These are phyloP conservation scores for Sylvicola cinctus DNA, from an alignment of 2,888 invertebrate species.

Conservation along the genomic window DNA sequence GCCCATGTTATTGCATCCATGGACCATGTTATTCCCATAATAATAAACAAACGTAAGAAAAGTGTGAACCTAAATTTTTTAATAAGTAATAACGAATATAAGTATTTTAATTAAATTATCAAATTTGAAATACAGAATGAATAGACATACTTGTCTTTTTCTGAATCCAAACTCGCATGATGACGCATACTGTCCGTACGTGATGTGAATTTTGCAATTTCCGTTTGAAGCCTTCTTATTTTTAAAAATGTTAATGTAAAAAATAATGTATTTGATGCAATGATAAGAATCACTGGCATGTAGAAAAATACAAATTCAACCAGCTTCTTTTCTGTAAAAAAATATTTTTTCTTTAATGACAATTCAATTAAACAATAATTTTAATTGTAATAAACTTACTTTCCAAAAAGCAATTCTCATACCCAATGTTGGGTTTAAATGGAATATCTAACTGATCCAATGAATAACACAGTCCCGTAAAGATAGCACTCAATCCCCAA, in stretches of 20 bases:
- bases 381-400: background rate
- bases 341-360: background rate
- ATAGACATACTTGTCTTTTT: constrained; percentile 19
- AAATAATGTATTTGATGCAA: constrained; percentile 19
- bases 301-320: constrained; percentile 16
- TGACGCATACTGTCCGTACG: constrained; percentile 18
- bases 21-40: constrained; percentile 74
- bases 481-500: constrained; percentile 14
- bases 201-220: constrained; percentile 20
- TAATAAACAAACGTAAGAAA: constrained; percentile 60
- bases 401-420: background rate
- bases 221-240: constrained; percentile 20
- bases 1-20: constrained; percentile 60
- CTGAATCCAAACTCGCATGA: constrained; percentile 15
- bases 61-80: constrained; percentile 54
- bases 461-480: background rate
- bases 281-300: constrained; percentile 18
- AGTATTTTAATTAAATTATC: background rate
- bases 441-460: too few relatives aligned
- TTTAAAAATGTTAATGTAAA: constrained; percentile 21
- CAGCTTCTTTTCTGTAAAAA: constrained; percentile 2
- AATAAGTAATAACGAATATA: constrained; percentile 4
- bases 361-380: background rate
- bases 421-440: background rate
- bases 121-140: background rate